Evolutionary conservation across 2,113 vertebrate species (phyloP).

Genomic region (Cryptotis parvus): DNA sequence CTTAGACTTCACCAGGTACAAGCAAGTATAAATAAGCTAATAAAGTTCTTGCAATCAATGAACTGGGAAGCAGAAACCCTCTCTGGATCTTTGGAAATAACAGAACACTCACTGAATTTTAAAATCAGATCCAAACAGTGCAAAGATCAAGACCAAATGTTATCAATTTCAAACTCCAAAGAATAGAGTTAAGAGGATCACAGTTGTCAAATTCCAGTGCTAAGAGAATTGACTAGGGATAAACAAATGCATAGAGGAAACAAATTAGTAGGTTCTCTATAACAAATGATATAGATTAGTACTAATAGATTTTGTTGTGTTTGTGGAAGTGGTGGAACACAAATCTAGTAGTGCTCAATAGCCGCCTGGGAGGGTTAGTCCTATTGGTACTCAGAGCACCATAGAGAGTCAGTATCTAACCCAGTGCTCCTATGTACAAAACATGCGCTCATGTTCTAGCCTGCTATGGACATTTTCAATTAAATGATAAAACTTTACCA

Average conservation of each 20-base stretch:
- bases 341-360: too few relatives aligned
- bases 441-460: too few relatives aligned
- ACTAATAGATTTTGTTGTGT: too few relatives aligned
- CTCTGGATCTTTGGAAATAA: too few relatives aligned
- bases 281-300: not conserved
- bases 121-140: not conserved
- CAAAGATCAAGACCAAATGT: not conserved
- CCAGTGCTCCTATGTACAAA: too few relatives aligned
- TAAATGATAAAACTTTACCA: not conserved
- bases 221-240: not conserved
- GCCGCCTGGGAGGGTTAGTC: too few relatives aligned
- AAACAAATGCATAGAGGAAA: not conserved
- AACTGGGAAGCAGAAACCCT: not conserved
- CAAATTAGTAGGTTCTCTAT: not conserved
- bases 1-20: not conserved
- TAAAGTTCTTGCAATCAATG: not conserved
- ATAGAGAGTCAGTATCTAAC: too few relatives aligned
- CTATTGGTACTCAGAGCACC: too few relatives aligned
- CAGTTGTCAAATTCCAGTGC: not conserved
- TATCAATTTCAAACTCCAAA: not conserved
- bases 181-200: not conserved
- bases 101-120: not conserved
- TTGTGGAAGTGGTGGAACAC: too few relatives aligned
- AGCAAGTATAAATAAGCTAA: not conserved
- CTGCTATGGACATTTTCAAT: not conserved